Evolutionary conservation across 2,797 vertebrate species (phyloP).

Genomic region (Arrhamphus sclerolepis): DNA sequence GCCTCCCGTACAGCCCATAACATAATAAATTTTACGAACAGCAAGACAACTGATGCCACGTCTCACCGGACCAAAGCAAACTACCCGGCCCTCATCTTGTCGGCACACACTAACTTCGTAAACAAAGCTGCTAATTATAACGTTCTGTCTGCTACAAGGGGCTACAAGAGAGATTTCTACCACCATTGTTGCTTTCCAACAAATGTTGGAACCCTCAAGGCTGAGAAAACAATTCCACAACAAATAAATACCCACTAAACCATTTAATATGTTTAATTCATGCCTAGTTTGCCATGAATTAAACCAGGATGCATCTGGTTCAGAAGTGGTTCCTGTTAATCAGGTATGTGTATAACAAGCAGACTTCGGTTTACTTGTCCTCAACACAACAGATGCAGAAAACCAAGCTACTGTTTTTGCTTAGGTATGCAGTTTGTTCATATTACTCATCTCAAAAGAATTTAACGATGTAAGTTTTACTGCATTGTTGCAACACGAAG

Average conservation of each 20-base stretch:
- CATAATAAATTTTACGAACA: neutral
- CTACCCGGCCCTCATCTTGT: constrained; percentile 1
- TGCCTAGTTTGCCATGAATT: neutral
- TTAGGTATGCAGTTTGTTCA: constrained; percentile 14
- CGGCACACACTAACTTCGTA: constrained; percentile 10
- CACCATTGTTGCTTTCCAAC: neutral
- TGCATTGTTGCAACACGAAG: constrained; percentile 4
- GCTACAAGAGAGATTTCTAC: constrained; percentile 5
- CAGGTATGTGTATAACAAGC: constrained; percentile 31
- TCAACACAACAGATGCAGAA: constrained; percentile 27
- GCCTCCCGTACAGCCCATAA: no score
- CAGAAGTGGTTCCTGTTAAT: constrained; percentile 43
- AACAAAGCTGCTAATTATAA: no score
- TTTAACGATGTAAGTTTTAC: constrained; percentile 29
- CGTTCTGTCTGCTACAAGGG: neutral
- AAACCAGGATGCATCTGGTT: constrained; percentile 49
- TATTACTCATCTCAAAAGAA: constrained; percentile 26
- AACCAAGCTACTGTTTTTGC: constrained; percentile 25
- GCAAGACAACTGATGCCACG: no score
- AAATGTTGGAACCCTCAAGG: neutral
- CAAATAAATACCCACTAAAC: neutral
- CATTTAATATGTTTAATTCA: neutral
- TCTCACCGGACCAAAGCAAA: no score
- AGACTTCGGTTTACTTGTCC: constrained; percentile 64
- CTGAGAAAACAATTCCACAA: neutral